Conservation (phyloP, 2,113 vertebrate genomes). For the Prolemur simus region DNA sequence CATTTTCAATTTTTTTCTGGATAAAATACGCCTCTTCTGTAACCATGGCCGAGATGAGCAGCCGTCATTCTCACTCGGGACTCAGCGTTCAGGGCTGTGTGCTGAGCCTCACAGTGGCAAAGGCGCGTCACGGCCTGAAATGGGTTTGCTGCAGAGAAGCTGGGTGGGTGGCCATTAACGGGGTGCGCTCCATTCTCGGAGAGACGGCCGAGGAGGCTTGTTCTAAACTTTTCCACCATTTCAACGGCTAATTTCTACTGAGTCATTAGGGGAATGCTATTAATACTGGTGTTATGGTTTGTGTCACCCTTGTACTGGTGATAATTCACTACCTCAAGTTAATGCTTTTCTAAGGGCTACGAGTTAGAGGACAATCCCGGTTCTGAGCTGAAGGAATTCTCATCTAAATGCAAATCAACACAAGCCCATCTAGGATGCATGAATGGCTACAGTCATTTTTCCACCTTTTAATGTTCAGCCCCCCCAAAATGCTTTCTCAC, state of each 20-base stretch:
- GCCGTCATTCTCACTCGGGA: not conserved
- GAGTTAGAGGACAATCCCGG: constrained; percentile 31
- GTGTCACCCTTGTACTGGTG: constrained; percentile 26
- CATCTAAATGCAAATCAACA: constrained; percentile 87
- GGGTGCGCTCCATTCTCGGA: not conserved
- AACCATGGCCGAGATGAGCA: not conserved
- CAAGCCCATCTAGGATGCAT: constrained; percentile 69
- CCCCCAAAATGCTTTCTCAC: not conserved
- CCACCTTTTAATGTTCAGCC: constrained; percentile 68
- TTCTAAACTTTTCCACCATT: constrained; percentile 45
- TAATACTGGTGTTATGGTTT: not conserved
- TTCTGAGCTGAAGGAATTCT: constrained; percentile 83
- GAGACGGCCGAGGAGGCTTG: not conserved
- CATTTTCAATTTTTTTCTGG: not conserved
- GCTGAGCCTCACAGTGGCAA: constrained; percentile 7
- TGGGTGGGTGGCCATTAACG: constrained; percentile 58
- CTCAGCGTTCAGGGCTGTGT: not conserved
- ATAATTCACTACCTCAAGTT: not conserved
- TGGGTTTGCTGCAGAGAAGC: not conserved
- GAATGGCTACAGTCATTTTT: constrained; percentile 76
- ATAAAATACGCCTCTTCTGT: not conserved
- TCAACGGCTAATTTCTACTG: not conserved
- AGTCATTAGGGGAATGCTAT: not conserved
- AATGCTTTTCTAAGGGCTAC: constrained; percentile 72
- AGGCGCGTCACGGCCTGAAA: not conserved